A percentile compares a stretch with the other conserved stretches of the same genome.
Evolutionary conservation across 2,113 vertebrate genomes (phyloP).

Genomic region (Bagarius yarrelli): DNA sequence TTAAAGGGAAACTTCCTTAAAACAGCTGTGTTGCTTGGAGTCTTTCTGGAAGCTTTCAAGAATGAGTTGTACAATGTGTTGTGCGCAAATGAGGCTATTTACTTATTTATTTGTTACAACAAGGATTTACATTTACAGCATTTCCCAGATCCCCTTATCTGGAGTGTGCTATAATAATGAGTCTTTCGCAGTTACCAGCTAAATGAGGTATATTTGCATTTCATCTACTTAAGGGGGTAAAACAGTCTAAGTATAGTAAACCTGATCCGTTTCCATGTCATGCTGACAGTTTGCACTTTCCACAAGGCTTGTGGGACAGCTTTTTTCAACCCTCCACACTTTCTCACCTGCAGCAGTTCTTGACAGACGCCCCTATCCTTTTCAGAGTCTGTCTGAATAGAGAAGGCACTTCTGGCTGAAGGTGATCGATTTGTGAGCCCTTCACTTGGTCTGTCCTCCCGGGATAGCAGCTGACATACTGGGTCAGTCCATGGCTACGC

Average conservation of each 20-base stretch:
- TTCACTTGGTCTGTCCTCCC: slow-evolving; percentile 39
- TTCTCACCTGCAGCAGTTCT: slow-evolving; percentile 14
- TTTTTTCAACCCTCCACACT: slow-evolving; percentile 31
- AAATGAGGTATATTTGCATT: not conserved
- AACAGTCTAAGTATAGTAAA: not conserved
- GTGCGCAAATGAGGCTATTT: not conserved
- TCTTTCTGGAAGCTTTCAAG: not conserved
- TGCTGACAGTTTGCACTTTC: slow-evolving; percentile 48
- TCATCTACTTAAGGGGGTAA: not conserved
- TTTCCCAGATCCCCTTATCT: not conserved
- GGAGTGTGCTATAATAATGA: not conserved
- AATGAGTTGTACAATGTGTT: not conserved
- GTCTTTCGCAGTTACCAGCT: not conserved
- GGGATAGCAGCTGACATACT: slow-evolving; percentile 41
- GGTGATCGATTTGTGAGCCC: slow-evolving; percentile 37
- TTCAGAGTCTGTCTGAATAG: slow-evolving; percentile 19
- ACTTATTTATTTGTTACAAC: not conserved
- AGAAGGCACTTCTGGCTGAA: slow-evolving; percentile 20
- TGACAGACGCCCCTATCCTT: slow-evolving; percentile 42
- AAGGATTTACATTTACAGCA: slow-evolving; percentile 3
- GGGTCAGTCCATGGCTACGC: slow-evolving; percentile 42
- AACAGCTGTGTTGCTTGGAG: not conserved
- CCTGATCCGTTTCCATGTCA: not conserved
- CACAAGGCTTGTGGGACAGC: slow-evolving; percentile 27
- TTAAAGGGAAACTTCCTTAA: not conserved